Evolutionary conservation across 2,797 vertebrate species (phyloP), one percentile per base, ranked within the genome.

Genomic region (Kryptopterus vitreolus): DNA sequence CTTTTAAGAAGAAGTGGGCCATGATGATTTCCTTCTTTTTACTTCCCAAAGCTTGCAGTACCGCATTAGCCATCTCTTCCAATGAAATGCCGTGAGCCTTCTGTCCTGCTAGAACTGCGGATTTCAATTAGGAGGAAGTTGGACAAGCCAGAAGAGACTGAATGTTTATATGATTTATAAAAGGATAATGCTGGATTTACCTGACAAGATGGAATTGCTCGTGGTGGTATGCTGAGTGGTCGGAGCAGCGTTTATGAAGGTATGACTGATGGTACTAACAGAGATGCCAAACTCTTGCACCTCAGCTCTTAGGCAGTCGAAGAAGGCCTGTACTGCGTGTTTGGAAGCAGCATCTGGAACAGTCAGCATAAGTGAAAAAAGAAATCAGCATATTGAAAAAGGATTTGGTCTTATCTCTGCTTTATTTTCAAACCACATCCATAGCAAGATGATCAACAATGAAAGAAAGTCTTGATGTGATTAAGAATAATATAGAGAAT

Each of bases 241-340:
- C 0, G 86, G 88, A 8, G 91, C 88, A 0, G 92, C 85, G 13
- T 92, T 92, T 90, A 99, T 95, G 90, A 96, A 99, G 33, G 96
- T 96, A 55, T 97, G 95, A 86, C 88, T 96, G 82, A 99, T 92
- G 1, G 95, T 97, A 92, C 95, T 98, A 81, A 99, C 94, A 0
- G 93, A 94, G 62, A 99, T 94, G 11, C 95, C 93, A 0, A 92
- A 97, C 81, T 98, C 97, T 71, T 97, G 94, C 86, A 98, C 95
- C 81, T 99, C 97, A 0, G 97, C 95, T 71, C 97, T 88, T 83
- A 98, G 90, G 52, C 96, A 97, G 86, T 99, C 97, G 18, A 98
- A 98, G 90, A 98, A 99, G 0, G 96, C 97, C n/a, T 96, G 94
- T 2, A 94, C 93, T 0, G 97, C 97, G 0, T 99, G 97, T 86